phyloP scores from a whole-genome alignment of 2,113 vertebrate species.

The Oostethus manadensis region DNA sequence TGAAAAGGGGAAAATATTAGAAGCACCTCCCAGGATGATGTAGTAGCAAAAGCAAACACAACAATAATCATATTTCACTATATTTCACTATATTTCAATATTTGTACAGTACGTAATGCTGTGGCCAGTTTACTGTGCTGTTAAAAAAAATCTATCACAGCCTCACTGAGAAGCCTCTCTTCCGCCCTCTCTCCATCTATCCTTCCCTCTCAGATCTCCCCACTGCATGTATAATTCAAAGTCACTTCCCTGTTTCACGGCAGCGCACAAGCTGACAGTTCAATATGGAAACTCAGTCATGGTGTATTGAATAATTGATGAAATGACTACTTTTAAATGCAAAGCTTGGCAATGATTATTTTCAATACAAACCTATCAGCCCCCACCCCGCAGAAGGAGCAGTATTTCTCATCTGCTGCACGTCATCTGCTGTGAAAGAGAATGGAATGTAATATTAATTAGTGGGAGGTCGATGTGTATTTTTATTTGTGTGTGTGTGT shows the following conservation, averaged over 20 bases:
- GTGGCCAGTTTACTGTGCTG: not conserved
- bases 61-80: not conserved
- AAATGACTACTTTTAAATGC: constrained; percentile 55
- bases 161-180: constrained; percentile 20
- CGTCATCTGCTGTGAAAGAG: constrained; percentile 14
- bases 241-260: constrained; percentile 63
- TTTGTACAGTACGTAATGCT: not conserved
- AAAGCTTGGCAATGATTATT: constrained; percentile 40
- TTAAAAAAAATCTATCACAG: not conserved
- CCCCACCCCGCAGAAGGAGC: constrained; percentile 7
- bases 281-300: constrained; percentile 54
- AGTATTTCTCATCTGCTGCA: constrained; percentile 25
- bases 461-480: constrained; percentile 8
- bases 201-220: constrained; percentile 31
- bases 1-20: not conserved
- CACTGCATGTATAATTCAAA: constrained; percentile 66
- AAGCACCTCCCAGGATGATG: not conserved
- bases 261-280: constrained; percentile 45
- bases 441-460: constrained; percentile 35
- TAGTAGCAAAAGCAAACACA: not conserved
- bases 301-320: constrained; percentile 62
- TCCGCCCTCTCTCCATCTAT: constrained; percentile 1
- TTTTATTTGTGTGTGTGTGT: not conserved
- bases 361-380: constrained; percentile 33
- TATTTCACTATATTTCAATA: too few relatives aligned